Evolutionary conservation across 1,140 invertebrate species (phyloP).

Genomic region (Drosophila willistoni): DNA sequence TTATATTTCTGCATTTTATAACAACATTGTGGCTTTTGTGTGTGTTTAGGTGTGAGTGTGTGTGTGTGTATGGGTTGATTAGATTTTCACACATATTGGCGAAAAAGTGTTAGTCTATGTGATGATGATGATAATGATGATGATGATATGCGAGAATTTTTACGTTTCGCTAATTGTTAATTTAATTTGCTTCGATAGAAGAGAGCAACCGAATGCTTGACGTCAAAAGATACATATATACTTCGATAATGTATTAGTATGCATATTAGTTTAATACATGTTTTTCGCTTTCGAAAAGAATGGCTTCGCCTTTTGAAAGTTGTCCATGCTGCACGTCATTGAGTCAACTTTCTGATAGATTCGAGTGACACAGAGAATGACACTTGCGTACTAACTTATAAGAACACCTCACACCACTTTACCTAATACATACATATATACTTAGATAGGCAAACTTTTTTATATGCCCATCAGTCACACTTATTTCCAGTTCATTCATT

Average conservation of each 20-base stretch:
- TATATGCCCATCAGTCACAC: not conserved
- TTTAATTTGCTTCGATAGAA: slow-evolving; percentile 20
- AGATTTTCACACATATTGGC: slow-evolving; percentile 60
- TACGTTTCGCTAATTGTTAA: slow-evolving; percentile 61
- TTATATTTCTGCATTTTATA: slow-evolving; percentile 30
- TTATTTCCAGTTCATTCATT: slow-evolving; percentile 30
- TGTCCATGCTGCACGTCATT: not conserved
- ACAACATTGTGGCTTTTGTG: slow-evolving; percentile 40
- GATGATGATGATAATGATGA: not conserved
- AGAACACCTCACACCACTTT: not conserved
- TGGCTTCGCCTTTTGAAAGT: not conserved
- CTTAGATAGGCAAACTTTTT: not conserved
- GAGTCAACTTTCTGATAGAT: slow-evolving; percentile 1
- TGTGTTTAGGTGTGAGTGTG: slow-evolving; percentile 1
- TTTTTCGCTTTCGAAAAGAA: not conserved
- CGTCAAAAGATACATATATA: slow-evolving; percentile 4
- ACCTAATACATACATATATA: not conserved
- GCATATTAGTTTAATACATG: not conserved
- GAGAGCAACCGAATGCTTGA: not conserved
- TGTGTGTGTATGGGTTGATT: slow-evolving; percentile 41
- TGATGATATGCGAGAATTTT: slow-evolving; percentile 36
- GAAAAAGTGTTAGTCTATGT: slow-evolving; percentile 22
- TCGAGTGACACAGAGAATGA: not conserved
- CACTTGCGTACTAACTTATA: too few species aligned
- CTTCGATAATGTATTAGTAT: too few species aligned